A percentile compares a stretch with the other conserved stretches of the same genome.
Evolutionary conservation across 2,888 invertebrate species (phyloP).

Genomic region (Chloroclystis v-ata): DNA sequence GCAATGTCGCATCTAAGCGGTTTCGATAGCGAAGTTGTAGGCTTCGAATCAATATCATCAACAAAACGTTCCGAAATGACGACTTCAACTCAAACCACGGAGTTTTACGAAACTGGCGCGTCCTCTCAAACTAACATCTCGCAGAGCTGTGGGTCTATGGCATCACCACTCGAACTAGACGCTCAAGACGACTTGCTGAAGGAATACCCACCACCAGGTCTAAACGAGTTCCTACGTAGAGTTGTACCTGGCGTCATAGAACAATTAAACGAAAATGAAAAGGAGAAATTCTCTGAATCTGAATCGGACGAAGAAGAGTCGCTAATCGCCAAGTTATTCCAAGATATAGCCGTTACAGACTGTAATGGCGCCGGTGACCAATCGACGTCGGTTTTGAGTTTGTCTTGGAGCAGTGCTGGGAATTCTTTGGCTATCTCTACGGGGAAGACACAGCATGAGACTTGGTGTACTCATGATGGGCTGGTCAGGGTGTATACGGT

Average conservation of each 20-base stretch:
- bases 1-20: conserved; percentile 63
- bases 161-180: conserved; percentile 45
- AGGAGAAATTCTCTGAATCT: conserved; percentile 41
- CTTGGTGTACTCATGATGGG: conserved; percentile 62
- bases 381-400: conserved; percentile 42
- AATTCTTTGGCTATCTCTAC: conserved; percentile 57
- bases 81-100: conserved; percentile 53
- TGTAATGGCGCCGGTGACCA: conserved; percentile 52
- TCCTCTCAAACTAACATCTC: conserved; percentile 48
- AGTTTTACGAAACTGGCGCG: conserved; percentile 42
- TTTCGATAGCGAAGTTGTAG: conserved; percentile 59
- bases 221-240: conserved; percentile 58
- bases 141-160: conserved; percentile 45
- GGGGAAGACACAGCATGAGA: conserved; percentile 54
- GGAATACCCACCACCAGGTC: conserved; percentile 53
- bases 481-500: conserved; percentile 53
- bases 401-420: conserved; percentile 60
- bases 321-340: conserved; percentile 47
- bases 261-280: conserved; percentile 53
- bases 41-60: conserved; percentile 52
- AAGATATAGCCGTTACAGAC: conserved; percentile 49
- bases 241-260: conserved; percentile 62
- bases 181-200: conserved; percentile 39
- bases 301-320: conserved; percentile 65
- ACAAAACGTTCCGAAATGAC: conserved; percentile 36